These are phyloP conservation scores for Babyrousa celebensis DNA, from an alignment of 2,797 vertebrate genomes.

Conservation along the genomic window DNA sequence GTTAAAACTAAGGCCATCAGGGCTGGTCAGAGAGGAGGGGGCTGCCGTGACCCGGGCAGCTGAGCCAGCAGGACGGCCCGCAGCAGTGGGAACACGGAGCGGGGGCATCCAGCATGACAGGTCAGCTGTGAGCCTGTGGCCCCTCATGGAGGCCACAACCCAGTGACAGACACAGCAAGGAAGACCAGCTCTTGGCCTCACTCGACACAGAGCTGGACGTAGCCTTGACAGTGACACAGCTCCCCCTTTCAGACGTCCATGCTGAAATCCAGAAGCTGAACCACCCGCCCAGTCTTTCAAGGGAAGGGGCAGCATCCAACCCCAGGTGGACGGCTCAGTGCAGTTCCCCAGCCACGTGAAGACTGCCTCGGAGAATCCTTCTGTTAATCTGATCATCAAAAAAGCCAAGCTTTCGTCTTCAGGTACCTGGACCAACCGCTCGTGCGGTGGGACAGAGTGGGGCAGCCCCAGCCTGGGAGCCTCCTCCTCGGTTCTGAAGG, in stretches of 20 bases:
- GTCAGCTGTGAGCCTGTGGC: neutral
- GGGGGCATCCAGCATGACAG: too few relatives aligned
- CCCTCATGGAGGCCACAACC: neutral
- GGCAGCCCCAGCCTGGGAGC: too few relatives aligned
- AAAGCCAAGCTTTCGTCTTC: too few relatives aligned
- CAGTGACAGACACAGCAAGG: fast-evolving
- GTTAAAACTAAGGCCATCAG: neutral
- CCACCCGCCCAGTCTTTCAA: fast-evolving
- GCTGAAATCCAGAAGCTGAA: neutral
- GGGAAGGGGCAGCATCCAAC: neutral
- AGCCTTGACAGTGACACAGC: too few relatives aligned
- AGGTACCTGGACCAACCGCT: fast-evolving
- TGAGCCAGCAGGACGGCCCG: neutral
- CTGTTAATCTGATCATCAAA: neutral
- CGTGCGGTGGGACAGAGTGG: fast-evolving
- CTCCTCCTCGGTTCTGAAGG: fast-evolving
- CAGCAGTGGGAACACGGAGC: neutral
- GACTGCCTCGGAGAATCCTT: neutral
- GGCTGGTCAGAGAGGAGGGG: neutral
- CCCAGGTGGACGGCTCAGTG: neutral
- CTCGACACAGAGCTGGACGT: neutral
- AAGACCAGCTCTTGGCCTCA: neutral
- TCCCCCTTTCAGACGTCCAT: neutral
- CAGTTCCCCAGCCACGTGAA: fast-evolving
- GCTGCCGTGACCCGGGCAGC: fast-evolving